Conservation (phyloP, 2,888 invertebrate genomes). For the Cyaniris semiargus region DNA sequence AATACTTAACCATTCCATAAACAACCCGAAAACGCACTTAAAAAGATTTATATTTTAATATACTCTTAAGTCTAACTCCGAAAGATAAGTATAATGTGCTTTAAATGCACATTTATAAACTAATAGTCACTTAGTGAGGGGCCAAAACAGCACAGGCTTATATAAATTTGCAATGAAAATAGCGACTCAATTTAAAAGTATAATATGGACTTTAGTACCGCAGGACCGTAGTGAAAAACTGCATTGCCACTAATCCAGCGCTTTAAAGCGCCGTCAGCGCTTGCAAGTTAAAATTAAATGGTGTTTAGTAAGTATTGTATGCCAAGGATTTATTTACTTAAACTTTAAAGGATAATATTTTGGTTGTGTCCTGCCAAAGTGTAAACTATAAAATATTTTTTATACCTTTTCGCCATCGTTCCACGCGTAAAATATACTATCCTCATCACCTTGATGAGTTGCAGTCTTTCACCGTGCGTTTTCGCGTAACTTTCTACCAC, state of each 20-base stretch:
- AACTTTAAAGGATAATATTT: too few relatives aligned
- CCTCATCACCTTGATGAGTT: too few relatives aligned
- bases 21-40: neutral
- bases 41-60: constrained; percentile 22
- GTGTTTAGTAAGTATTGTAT: constrained; percentile 1
- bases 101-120: constrained; percentile 28
- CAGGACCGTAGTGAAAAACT: constrained; percentile 22
- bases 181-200: constrained; percentile 32
- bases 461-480: too few relatives aligned
- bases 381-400: too few relatives aligned
- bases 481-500: too few relatives aligned
- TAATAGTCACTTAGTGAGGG: constrained; percentile 18
- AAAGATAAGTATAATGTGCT: constrained; percentile 1
- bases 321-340: neutral
- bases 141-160: constrained; percentile 25
- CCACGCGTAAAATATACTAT: too few relatives aligned
- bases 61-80: neutral
- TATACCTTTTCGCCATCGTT: too few relatives aligned
- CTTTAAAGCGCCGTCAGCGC: constrained; percentile 25
- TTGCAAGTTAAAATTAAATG: constrained; percentile 31
- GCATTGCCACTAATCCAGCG: constrained; percentile 27
- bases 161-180: constrained; percentile 30
- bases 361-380: too few relatives aligned
- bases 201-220: constrained; percentile 29
- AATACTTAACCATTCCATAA: neutral